These are phyloP conservation scores for Phyllotreta cruciferae DNA, from an alignment of 2,888 invertebrate genomes.

Conservation along the genomic window DNA sequence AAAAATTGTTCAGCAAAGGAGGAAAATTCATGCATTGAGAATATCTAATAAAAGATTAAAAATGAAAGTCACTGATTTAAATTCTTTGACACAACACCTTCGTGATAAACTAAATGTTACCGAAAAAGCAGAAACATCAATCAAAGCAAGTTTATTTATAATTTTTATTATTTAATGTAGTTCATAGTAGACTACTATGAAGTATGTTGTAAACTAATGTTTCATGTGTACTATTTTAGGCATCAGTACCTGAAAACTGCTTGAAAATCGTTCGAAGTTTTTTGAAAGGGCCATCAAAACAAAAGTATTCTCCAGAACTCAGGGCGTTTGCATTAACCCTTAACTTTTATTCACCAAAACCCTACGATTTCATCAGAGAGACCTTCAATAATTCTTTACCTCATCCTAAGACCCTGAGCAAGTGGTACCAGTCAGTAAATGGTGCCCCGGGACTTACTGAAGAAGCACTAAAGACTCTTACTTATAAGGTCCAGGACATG, in stretches of 20 bases:
- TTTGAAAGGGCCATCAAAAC: slow-evolving; percentile 3
- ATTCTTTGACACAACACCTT: slow-evolving; percentile 6
- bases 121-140: slow-evolving; percentile 4
- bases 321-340: too few relatives aligned
- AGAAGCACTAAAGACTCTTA: slow-evolving; percentile 39
- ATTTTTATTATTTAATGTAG: too few relatives aligned
- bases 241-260: too few relatives aligned
- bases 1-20: slow-evolving; percentile 1
- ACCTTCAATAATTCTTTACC: too few relatives aligned
- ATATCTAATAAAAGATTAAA: slow-evolving; percentile 1
- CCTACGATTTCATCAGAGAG: slow-evolving; percentile 28
- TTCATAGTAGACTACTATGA: too few relatives aligned
- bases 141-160: slow-evolving; percentile 8
- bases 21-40: slow-evolving; percentile 1
- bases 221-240: neutral
- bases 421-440: slow-evolving; percentile 39
- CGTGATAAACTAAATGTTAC: neutral
- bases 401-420: slow-evolving; percentile 36
- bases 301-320: too few relatives aligned
- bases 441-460: slow-evolving; percentile 41
- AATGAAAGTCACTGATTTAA: slow-evolving; percentile 3
- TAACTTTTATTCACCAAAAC: slow-evolving; percentile 37
- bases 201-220: too few relatives aligned
- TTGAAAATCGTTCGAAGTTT: neutral
- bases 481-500: too few relatives aligned